Evolutionary conservation across 92 coral and sea anemone genomes (phyloP), one percentile per base, ranked within the genome.

Genomic region (Actinostola sp.): DNA sequence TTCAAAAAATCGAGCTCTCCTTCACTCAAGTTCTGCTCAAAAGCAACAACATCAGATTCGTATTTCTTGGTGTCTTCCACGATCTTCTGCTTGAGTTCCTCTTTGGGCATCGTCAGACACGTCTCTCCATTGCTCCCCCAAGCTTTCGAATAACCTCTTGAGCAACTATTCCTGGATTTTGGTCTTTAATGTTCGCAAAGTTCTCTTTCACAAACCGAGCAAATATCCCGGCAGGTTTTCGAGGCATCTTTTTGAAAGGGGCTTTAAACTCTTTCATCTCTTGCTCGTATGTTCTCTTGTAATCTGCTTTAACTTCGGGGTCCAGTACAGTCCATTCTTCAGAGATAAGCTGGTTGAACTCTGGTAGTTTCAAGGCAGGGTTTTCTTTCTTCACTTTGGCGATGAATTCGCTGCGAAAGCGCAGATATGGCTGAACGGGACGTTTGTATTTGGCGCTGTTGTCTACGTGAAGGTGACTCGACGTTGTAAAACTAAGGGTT

Each of bases 141-240:
- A 86, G 32, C 61, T 63, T 69, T 33, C 20, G 61, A 38, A 65
- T 63, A 59, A 86, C 55, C 35, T 82, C 91, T 58, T 31, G 66
- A 0, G 66, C 54, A 41, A 17, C 31, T 30, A 57, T 56, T 7
- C 33, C 78, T 1, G 86, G 76, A 57, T 81, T 63, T 59, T 70
- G 61, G 32, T 21, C 32, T 12, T 53, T 52, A 6, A 64, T 30
- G 16, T 23, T 64, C 1, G 72, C 82, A 77, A 60, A 82, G 73
- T 61, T 91, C 56, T 86, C 97, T 38, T 77, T 67, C n/a, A 91
- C 74, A 61, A 91, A 91, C 60, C 77, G 74, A 26, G 77, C 77
- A 63, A 79, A 91, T 1, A 71, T 24, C 21, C 86, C 77, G n/a
- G 97, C 82, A 42, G 97, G 97, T 61, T 80, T 73, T 51, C 84